Evolutionary conservation across 1,140 invertebrate genomes (phyloP).

Genomic region (Lasioglossum albipes): DNA sequence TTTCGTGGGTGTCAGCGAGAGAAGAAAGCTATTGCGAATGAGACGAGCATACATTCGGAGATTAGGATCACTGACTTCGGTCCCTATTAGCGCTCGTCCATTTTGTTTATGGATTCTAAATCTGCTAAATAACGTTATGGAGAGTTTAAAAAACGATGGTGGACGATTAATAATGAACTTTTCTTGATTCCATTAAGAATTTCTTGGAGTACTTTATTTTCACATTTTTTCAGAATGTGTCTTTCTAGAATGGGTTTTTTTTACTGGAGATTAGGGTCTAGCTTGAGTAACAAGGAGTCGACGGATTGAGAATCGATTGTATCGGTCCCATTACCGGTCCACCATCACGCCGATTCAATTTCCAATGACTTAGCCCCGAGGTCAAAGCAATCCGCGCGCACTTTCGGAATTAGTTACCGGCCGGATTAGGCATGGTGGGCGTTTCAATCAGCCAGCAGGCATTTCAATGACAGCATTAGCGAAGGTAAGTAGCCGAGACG

Average conservation of each 20-base stretch:
- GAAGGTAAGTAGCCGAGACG: constrained; percentile 63
- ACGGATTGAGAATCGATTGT: neutral
- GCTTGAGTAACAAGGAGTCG: neutral
- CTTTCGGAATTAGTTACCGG: constrained; percentile 39
- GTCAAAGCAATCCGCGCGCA: constrained; percentile 15
- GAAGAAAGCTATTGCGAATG: neutral
- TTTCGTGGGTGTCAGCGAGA: too few species aligned
- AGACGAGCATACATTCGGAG: neutral
- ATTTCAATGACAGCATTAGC: constrained; percentile 69
- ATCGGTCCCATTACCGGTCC: neutral
- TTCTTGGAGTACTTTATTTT: neutral
- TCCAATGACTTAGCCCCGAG: neutral
- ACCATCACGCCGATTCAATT: neutral
- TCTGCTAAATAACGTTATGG: too few species aligned
- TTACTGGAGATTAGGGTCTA: too few species aligned
- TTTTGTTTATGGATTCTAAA: too few species aligned
- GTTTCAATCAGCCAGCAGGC: constrained; percentile 54
- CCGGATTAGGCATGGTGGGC: constrained; percentile 45
- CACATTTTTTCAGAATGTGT: neutral
- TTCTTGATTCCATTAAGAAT: neutral
- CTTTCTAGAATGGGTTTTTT: neutral
- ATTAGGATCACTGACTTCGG: neutral
- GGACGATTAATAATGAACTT: too few species aligned
- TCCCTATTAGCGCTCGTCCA: too few species aligned
- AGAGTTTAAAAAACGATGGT: too few species aligned